These are phyloP conservation scores for Tethea ocularis DNA, from an alignment of 2,888 invertebrate species.

Conservation along the genomic window DNA sequence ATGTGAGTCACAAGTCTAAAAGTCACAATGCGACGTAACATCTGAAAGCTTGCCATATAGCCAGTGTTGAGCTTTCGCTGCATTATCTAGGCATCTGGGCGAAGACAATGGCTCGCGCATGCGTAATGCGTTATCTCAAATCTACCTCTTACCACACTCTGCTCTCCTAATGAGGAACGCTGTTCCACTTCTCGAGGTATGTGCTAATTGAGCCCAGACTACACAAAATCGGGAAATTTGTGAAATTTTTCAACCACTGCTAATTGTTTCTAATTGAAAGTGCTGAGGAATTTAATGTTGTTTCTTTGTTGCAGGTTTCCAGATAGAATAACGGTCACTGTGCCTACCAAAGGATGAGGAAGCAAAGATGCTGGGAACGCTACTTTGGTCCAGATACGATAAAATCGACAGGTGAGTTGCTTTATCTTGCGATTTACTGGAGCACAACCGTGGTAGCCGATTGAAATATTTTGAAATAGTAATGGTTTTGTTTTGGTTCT, in stretches of 20 bases:
- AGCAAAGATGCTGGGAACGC: conserved; percentile 71
- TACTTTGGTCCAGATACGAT: conserved; percentile 66
- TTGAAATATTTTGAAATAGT: not conserved
- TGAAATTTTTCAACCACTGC: conserved; percentile 47
- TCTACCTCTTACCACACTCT: conserved; percentile 77
- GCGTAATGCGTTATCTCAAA: conserved; percentile 81
- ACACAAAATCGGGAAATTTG: conserved; percentile 30
- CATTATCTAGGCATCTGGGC: conserved; percentile 64
- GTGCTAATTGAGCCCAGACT: conserved; percentile 66
- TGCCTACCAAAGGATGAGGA: conserved; percentile 79
- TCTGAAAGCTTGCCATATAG: conserved; percentile 56
- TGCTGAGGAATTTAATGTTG: conserved; percentile 14
- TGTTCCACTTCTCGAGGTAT: conserved; percentile 66
- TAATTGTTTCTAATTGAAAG: conserved; percentile 62
- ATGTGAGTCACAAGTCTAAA: not conserved
- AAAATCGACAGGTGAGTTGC: conserved; percentile 69
- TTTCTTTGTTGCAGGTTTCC: conserved; percentile 57
- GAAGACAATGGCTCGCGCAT: conserved; percentile 79
- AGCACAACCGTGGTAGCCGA: not conserved
- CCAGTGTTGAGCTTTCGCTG: conserved; percentile 61
- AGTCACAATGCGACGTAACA: conserved; percentile 33
- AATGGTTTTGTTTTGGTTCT: not conserved
- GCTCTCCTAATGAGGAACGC: conserved; percentile 77
- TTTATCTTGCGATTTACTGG: conserved; percentile 6
- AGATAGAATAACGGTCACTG: conserved; percentile 47